phyloP scores from a whole-genome alignment of 37 sponge, comb jelly and placozoan species.

The Bolinopsis microptera region DNA sequence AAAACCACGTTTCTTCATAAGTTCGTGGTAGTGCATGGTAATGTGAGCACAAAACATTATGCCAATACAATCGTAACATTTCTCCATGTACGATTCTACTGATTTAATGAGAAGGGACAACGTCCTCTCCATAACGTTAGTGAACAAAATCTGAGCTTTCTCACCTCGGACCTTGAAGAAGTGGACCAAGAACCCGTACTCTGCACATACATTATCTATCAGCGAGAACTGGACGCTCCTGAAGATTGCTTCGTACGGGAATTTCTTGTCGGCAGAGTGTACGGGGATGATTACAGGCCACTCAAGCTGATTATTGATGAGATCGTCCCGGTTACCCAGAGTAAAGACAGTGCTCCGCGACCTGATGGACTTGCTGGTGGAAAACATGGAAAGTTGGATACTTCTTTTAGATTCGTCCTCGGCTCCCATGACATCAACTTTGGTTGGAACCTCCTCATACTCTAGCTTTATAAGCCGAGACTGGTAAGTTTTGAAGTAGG shows the following conservation, averaged over 20 bases:
- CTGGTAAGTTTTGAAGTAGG: constrained; percentile 95
- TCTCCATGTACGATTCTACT: constrained; percentile 70
- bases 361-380: constrained; percentile 78
- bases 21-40: constrained; percentile 76
- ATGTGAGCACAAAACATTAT: constrained; percentile 92
- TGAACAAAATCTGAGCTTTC: constrained; percentile 82
- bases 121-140: constrained; percentile 80
- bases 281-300: constrained; percentile 94
- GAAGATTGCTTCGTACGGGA: constrained; percentile 86
- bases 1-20: constrained; percentile 71
- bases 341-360: constrained; percentile 92
- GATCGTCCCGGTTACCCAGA: constrained; percentile 83
- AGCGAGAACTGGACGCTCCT: constrained; percentile 90
- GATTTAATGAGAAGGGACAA: constrained; percentile 70
- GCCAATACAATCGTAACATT: constrained; percentile 90
- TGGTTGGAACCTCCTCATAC: constrained; percentile 88
- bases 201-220: constrained; percentile 90
- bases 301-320: constrained; percentile 92
- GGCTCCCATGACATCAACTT: constrained; percentile 93
- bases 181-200: constrained; percentile 91
- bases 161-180: constrained; percentile 83
- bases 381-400: constrained; percentile 68
- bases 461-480: constrained; percentile 84
- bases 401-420: constrained; percentile 84
- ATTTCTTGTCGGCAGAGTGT: constrained; percentile 82